phyloP scores from a whole-genome alignment of 2,113 vertebrate species.

The Calidris pygmaea region DNA sequence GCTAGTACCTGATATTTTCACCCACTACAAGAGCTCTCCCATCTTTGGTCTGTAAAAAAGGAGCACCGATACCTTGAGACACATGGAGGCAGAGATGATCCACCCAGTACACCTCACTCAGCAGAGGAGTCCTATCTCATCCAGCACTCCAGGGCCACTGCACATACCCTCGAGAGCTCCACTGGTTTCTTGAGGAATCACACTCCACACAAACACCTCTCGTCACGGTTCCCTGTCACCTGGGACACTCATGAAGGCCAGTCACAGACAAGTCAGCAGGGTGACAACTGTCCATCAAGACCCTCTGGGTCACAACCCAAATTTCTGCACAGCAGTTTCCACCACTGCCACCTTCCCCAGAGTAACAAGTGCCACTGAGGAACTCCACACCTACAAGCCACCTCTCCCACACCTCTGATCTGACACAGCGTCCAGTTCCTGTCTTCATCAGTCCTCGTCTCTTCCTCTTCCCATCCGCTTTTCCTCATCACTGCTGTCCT shows the following conservation, averaged over 20 bases:
- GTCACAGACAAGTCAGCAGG: neutral
- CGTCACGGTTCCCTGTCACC: neutral
- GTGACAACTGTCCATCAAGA: neutral
- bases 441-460: neutral
- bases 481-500: neutral
- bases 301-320: neutral
- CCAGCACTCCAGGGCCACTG: neutral
- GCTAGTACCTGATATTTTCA: neutral
- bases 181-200: neutral
- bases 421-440: neutral
- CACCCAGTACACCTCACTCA: neutral
- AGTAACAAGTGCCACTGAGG: neutral
- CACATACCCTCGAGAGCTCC: neutral
- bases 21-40: neutral
- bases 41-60: neutral
- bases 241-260: neutral
- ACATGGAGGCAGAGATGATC: neutral
- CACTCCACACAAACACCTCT: neutral
- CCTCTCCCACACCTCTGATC: neutral
- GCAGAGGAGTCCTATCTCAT: neutral
- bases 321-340: neutral
- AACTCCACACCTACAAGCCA: neutral
- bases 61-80: neutral
- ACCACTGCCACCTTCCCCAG: neutral
- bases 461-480: neutral